Evolutionary conservation across 1,140 invertebrate genomes (phyloP).

Genomic region (Pogonomyrmex barbatus): DNA sequence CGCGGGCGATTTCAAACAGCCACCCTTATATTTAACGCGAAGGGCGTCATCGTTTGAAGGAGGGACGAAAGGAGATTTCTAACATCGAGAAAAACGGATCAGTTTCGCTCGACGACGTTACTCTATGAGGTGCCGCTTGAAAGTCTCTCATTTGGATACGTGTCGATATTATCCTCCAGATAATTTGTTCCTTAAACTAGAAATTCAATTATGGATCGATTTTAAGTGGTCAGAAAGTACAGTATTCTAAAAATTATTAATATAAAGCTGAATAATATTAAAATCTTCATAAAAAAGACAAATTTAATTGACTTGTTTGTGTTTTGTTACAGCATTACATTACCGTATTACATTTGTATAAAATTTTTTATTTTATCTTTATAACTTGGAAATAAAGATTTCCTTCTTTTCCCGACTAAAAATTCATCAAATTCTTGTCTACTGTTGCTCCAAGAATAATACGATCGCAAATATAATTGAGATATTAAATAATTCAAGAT

Average conservation of each 20-base stretch:
- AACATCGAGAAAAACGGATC: conserved; percentile 36
- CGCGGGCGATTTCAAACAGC: conserved; percentile 44
- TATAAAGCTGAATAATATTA: background rate
- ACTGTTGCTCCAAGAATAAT: background rate
- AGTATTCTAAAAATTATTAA: background rate
- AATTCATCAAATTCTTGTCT: background rate
- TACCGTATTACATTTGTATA: background rate
- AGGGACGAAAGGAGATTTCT: conserved; percentile 19
- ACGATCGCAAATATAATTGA: background rate
- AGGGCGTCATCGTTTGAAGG: background rate
- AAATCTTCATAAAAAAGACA: background rate
- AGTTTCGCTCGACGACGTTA: conserved; percentile 33
- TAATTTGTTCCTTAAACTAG: conserved; percentile 11
- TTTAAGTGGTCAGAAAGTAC: conserved; percentile 20
- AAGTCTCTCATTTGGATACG: background rate
- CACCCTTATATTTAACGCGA: conserved; percentile 24
- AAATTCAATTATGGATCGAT: background rate
- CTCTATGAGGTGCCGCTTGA: background rate
- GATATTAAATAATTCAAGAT: background rate
- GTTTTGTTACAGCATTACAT: background rate
- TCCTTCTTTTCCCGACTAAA: background rate
- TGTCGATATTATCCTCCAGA: background rate
- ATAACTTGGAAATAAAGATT: background rate
- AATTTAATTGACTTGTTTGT: background rate
- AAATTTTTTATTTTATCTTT: background rate